Evolutionary conservation across 2,797 vertebrate genomes (phyloP), one percentile per base, ranked within the genome.

Genomic region (Podarcis siculus): DNA sequence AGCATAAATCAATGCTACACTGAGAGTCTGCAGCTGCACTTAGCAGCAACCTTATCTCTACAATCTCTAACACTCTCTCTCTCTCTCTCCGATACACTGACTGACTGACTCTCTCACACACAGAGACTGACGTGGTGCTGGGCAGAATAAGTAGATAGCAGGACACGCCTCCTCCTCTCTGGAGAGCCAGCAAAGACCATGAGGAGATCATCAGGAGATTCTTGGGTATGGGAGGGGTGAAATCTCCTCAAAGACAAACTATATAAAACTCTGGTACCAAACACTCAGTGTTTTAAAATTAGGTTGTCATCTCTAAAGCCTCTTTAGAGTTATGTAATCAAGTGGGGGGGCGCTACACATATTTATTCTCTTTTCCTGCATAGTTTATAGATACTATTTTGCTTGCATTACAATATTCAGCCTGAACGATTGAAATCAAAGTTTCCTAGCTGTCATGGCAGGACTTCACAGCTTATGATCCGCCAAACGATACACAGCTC

Each of bases 331-430:
- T 0, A n/a, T 6, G 21, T 69, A 80, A 86, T 55, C 13, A 73
- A 35, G 13, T 19, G 1, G 42, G 42, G 39, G 42, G 42, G 42
- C 83, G 39, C 0, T 0, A 6, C 0, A 30, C 0, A 1, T 8
- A 73, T 86, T 42, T 6, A 32, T 49, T 77, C 15, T 30, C 39
- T 30, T 87, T 61, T 17, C 2, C n/a, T 80, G 5, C 15, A 21
- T 80, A 49, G 49, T 73, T 64, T 32, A 45, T 8, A 58, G 66
- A 25, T 78, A 35, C 25, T 79, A 8, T 79, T 86, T 21, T 73
- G 13, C 8, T 37, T 45, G 6, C 25, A 61, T 37, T 72, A 8
- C 35, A 23, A 25, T 27, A 84, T 84, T 88, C 45, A 79, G 19
- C 15, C 32, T 61, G 39, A 45, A 42, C 27, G 12, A 13, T 12